Conservation (phyloP, 1,140 invertebrate genomes). For the Andricus grossulariae region DNA sequence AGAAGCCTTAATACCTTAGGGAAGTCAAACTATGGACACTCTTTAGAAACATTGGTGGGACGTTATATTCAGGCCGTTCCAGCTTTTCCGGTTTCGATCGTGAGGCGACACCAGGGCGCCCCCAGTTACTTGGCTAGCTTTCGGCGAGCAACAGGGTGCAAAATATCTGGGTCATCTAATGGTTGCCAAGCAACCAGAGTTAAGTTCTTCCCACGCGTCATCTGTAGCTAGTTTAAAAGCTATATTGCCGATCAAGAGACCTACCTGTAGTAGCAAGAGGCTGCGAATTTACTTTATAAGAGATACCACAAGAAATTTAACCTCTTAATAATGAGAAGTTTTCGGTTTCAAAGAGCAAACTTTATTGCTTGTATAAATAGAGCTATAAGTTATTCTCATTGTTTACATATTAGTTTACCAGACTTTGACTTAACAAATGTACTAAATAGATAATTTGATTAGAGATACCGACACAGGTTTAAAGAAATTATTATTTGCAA, state of each 20-base stretch:
- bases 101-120: constrained; percentile 16
- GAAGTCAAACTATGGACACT: background rate
- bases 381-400: too few species aligned
- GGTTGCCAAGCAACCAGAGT: constrained; percentile 23
- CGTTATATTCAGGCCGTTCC: constrained; percentile 5
- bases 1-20: background rate
- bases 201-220: constrained; percentile 24
- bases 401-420: too few species aligned
- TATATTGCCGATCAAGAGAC: constrained; percentile 34
- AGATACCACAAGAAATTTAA: too few species aligned
- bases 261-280: background rate
- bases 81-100: constrained; percentile 30
- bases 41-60: constrained; percentile 7
- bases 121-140: constrained; percentile 11
- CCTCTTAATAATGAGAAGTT: too few species aligned
- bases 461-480: too few species aligned
- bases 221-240: constrained; percentile 34
- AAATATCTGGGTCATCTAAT: constrained; percentile 25
- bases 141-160: constrained; percentile 26
- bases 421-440: too few species aligned
- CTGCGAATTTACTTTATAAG: background rate
- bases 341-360: too few species aligned
- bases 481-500: too few species aligned
- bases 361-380: too few species aligned
- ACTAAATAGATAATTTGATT: too few species aligned